Percentiles rank a stretch among this genome's conserved stretches.
Conservation (phyloP, 2,797 vertebrate genomes). For the Macroramphosus scolopax region DNA sequence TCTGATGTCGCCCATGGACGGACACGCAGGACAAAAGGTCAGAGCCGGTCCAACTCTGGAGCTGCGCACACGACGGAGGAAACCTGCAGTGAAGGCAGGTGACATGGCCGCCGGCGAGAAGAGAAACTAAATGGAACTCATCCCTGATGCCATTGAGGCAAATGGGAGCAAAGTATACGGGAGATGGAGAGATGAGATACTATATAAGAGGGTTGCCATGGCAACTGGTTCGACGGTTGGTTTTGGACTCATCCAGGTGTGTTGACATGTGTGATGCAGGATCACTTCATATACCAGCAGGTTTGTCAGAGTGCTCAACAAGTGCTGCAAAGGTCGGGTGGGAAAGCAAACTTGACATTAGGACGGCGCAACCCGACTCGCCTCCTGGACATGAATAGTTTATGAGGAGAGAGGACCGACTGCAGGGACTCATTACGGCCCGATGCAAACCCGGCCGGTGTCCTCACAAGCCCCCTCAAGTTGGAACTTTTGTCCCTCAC, state of each 20-base stretch:
- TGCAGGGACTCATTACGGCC: conserved; percentile 48
- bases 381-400: conserved; percentile 52
- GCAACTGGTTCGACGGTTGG: no score
- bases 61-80: no score
- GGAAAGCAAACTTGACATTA: conserved; percentile 18
- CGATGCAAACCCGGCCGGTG: conserved; percentile 47
- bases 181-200: no score
- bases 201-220: no score
- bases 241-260: background rate
- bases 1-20: conserved; percentile 41
- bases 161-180: no score
- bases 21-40: conserved; percentile 50
- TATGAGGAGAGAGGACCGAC: conserved; percentile 28
- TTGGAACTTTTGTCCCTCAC: conserved; percentile 50
- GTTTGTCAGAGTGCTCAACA: background rate
- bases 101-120: no score
- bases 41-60: conserved; percentile 13
- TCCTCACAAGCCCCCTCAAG: conserved; percentile 49
- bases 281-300: background rate
- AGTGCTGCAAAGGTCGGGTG: conserved; percentile 18
- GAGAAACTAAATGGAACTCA: no score
- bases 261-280: background rate
- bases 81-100: background rate
- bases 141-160: no score
- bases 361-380: conserved; percentile 27